phyloP scores from a whole-genome alignment of 1,140 invertebrate genomes.

The Orchesella cincta region DNA sequence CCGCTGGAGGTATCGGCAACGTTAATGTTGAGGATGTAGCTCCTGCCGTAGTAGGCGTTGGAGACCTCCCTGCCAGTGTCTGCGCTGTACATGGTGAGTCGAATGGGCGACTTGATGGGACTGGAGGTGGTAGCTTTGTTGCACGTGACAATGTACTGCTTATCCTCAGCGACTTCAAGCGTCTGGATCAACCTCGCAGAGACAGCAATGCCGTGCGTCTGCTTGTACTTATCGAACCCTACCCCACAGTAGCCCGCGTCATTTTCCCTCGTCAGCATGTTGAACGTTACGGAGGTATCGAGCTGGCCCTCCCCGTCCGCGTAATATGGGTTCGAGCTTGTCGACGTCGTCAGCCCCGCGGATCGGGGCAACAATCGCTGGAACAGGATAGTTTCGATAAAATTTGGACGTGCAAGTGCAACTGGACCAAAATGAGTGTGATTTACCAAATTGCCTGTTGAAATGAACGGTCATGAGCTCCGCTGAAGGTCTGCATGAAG shows the following conservation, averaged over 20 bases:
- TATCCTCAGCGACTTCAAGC: constrained; percentile 87
- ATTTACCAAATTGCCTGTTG: constrained; percentile 15
- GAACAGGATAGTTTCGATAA: no score
- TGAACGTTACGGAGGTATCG: constrained; percentile 73
- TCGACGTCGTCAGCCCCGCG: no score
- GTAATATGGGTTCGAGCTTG: constrained; percentile 67
- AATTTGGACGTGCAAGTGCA: no score
- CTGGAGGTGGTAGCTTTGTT: constrained; percentile 70
- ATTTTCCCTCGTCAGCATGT: constrained; percentile 71
- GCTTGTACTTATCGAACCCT: constrained; percentile 76
- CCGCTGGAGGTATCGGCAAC: not conserved
- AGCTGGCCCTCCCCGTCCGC: constrained; percentile 75
- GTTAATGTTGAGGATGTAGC: constrained; percentile 71
- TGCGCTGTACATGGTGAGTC: not conserved
- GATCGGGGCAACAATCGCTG: not conserved
- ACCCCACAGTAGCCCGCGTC: constrained; percentile 78
- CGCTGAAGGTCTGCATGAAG: constrained; percentile 6
- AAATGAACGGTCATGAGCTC: constrained; percentile 11
- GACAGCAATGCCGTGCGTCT: constrained; percentile 46
- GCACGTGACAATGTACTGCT: constrained; percentile 90
- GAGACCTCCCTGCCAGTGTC: not conserved
- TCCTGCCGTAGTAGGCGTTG: not conserved
- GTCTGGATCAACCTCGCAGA: constrained; percentile 57
- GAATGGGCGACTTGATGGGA: constrained; percentile 25
- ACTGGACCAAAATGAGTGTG: no score